These are phyloP conservation scores for Apodemus agrarius DNA, from an alignment of 2,797 vertebrate species.

Conservation along the genomic window DNA sequence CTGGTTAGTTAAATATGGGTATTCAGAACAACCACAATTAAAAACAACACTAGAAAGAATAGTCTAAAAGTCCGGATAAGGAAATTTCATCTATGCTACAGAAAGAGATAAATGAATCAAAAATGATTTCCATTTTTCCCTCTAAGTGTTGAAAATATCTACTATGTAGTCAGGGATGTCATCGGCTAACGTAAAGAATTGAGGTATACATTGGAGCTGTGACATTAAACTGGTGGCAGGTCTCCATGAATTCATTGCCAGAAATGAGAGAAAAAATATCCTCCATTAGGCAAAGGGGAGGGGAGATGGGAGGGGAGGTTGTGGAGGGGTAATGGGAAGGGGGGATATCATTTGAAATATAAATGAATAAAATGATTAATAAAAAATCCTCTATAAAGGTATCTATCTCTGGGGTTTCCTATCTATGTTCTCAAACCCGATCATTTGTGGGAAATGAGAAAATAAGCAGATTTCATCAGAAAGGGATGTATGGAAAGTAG, in stretches of 20 bases:
- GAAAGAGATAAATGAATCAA: conserved; percentile 49
- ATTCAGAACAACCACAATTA: neutral
- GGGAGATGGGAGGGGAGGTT: neutral
- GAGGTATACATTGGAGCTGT: conserved; percentile 8
- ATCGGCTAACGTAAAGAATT: neutral
- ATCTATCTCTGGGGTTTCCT: conserved; percentile 32
- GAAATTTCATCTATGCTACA: conserved; percentile 31
- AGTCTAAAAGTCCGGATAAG: conserved; percentile 39
- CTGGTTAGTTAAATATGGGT: neutral
- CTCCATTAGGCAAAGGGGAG: neutral
- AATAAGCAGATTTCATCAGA: conserved; percentile 41
- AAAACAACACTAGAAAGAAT: conserved; percentile 34
- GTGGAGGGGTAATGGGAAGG: neutral
- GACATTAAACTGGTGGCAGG: neutral
- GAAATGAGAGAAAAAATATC: conserved; percentile 9
- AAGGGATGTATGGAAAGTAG: neutral
- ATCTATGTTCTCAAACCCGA: neutral
- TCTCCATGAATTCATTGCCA: conserved; percentile 18
- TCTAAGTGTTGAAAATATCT: conserved; percentile 46
- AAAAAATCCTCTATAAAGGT: neutral
- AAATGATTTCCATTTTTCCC: conserved; percentile 17
- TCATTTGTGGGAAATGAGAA: conserved; percentile 42
- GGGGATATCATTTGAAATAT: neutral
- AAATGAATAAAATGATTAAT: neutral
- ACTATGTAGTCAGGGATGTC: neutral